Base-by-base conservation (phyloP, 2,113 vertebrate genomes). In the Phyllopteryx taeniolatus region DNA sequence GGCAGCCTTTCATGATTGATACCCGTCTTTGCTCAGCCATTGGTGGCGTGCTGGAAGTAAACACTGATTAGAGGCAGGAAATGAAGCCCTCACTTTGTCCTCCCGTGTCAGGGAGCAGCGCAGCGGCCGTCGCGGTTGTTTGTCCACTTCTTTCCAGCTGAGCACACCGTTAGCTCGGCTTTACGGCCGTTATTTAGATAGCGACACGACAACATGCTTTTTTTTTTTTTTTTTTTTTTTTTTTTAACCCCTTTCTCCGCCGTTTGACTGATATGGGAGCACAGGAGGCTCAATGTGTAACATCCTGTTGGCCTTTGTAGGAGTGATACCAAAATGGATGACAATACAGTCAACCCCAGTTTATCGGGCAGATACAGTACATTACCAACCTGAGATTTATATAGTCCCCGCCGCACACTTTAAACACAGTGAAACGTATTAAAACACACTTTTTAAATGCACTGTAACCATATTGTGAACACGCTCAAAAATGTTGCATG, bases 51-150 rank as follows among this genome's bases (percentile, higher is more conserved):
- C 75, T 85, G 89, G 88, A 89, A 90, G 89, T 92, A 90, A 91
- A 92, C 90, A 90, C 89, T 92, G 91, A 92, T 92, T 92, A 92
- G 87, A 83, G 80, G 79, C 79, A 89, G 89, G 91, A 91, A 92
- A 92, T 90, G 87, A 92, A 88, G 86, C 90, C 87, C 86, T 89
- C 80, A 86, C 91, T 91, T 91, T 91, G 90, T 92, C 89, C 90
- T 91, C 86, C 56, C 87, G 81, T 90, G 90, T 88, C 87, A 90
- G 87, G 84, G 87, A 83, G 86, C 88, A 84, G 78, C 84, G 81
- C 81, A 80, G 87, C 82, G 85, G 81, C 84, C 79, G 82, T 89
- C 87, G 49, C 17, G 12, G 27, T 90, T 88, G 89, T 91, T 92
- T 91, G 89, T 89, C 87, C 86, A 86, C 86, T 86, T 87, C 88